Evolutionary conservation across 1,140 invertebrate species (phyloP).

Genomic region (Andrena cerasifolii): DNA sequence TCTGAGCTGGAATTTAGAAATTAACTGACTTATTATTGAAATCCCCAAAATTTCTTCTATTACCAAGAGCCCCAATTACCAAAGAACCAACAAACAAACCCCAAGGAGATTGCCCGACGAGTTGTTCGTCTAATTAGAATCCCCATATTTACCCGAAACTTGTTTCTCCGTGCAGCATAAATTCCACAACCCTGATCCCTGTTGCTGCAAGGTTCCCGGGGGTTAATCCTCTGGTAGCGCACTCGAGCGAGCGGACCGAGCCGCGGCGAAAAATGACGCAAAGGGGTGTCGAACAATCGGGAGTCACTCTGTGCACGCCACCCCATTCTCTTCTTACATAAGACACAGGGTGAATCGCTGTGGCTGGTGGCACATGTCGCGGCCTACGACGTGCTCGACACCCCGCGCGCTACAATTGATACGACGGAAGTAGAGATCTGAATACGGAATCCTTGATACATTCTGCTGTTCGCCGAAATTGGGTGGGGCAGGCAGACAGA

Average conservation of each 20-base stretch:
- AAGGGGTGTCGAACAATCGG: conserved; percentile 17
- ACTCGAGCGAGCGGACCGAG: neutral
- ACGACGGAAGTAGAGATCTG: neutral
- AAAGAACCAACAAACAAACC: too few relatives aligned
- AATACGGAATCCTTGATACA: neutral
- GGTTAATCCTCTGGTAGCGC: conserved; percentile 21
- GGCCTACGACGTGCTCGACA: conserved; percentile 33
- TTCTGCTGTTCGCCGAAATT: neutral
- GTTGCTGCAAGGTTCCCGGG: too few relatives aligned
- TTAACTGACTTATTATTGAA: too few relatives aligned
- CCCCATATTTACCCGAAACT: neutral
- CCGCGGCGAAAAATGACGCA: conserved; percentile 19
- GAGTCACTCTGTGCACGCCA: conserved; percentile 7
- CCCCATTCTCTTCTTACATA: neutral
- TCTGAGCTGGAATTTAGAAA: too few relatives aligned
- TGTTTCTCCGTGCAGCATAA: neutral
- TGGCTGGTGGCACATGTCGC: conserved; percentile 52
- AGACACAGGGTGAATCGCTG: conserved; percentile 31
- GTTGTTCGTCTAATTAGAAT: neutral
- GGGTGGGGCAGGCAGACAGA: neutral
- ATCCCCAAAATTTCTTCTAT: too few relatives aligned
- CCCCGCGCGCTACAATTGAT: conserved; percentile 44
- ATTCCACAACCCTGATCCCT: neutral
- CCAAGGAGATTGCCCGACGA: too few relatives aligned
- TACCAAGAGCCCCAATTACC: too few relatives aligned